These are phyloP conservation scores for Emydocephalus ijimae DNA, from an alignment of 2,113 vertebrate species.

Conservation along the genomic window DNA sequence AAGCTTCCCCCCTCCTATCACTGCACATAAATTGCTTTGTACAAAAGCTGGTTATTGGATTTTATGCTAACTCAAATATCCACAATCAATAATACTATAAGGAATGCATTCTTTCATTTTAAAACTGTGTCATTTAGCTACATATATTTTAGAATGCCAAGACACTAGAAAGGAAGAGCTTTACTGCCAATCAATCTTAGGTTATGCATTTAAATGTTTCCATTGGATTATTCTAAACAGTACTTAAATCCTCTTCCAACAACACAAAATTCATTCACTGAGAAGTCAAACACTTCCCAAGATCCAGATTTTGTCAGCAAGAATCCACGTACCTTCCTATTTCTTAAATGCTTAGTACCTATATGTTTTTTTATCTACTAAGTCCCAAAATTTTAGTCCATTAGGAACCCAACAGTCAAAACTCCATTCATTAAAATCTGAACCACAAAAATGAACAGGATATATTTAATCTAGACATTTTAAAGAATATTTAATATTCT, in stretches of 20 bases:
- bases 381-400: neutral
- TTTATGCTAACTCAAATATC: conserved; percentile 16
- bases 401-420: neutral
- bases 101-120: conserved; percentile 10
- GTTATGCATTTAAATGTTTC: neutral
- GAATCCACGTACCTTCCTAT: neutral
- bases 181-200: neutral
- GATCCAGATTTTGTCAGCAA: neutral
- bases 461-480: neutral
- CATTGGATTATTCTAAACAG: neutral
- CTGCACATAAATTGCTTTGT: conserved; percentile 6
- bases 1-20: conserved; percentile 12
- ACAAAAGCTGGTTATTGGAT: conserved; percentile 16
- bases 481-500: neutral
- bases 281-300: neutral
- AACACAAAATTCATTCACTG: neutral
- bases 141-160: neutral
- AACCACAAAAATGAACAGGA: neutral
- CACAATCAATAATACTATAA: conserved; percentile 10
- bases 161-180: neutral
- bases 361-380: neutral
- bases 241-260: neutral
- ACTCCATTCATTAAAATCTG: neutral
- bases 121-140: neutral
- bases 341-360: neutral